A percentile compares a stretch with the other conserved stretches of the same genome.
phyloP scores from a whole-genome alignment of 2,888 invertebrate species.

The Thumatha senex region DNA sequence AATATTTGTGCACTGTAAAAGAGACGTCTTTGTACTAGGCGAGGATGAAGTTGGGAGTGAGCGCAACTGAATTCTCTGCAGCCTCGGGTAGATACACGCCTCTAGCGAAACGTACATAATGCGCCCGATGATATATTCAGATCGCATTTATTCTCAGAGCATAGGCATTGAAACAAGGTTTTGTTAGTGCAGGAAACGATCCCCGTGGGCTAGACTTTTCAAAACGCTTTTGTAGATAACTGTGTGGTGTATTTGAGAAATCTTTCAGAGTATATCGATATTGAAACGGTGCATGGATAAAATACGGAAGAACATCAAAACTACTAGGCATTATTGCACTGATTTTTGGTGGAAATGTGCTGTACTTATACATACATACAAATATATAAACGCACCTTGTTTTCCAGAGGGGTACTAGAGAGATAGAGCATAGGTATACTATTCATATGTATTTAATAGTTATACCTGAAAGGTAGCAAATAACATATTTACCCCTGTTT shows the following conservation, averaged over 20 bases:
- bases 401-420: no score
- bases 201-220: slow-evolving; percentile 59
- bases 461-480: no score
- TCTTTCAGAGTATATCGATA: slow-evolving; percentile 21
- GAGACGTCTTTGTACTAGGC: slow-evolving; percentile 53
- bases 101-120: slow-evolving; percentile 76
- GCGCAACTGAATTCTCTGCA: slow-evolving; percentile 66
- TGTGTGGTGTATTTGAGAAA: slow-evolving; percentile 23
- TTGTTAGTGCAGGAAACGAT: slow-evolving; percentile 63
- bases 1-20: slow-evolving; percentile 42
- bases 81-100: slow-evolving; percentile 63
- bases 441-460: no score
- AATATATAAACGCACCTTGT: no score
- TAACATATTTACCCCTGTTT: no score
- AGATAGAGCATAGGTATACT: no score
- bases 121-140: slow-evolving; percentile 78
- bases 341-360: no score
- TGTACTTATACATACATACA: no score
- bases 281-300: not conserved
- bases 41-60: slow-evolving; percentile 63
- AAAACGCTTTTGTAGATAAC: slow-evolving; percentile 43
- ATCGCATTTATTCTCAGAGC: slow-evolving; percentile 74
- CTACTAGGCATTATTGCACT: no score
- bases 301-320: no score
- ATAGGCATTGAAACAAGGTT: slow-evolving; percentile 75